Evolutionary conservation across 1,140 invertebrate genomes (phyloP).

Genomic region (Drosophila parvula): DNA sequence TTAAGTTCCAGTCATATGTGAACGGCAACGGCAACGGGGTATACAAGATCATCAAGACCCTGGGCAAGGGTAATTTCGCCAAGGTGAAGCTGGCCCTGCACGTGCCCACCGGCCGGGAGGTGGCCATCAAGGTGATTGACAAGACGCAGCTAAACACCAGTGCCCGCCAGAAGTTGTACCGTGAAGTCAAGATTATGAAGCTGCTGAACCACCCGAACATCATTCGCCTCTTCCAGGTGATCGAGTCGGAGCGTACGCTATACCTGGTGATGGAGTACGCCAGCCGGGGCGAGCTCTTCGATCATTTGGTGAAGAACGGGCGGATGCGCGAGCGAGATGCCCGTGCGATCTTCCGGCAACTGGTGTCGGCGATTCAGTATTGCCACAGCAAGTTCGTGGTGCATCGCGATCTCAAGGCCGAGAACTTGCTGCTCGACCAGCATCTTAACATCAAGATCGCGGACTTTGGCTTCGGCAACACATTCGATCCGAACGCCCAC

Average conservation of each 20-base stretch:
- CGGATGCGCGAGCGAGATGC: slow-evolving; percentile 99
- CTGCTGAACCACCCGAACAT: slow-evolving; percentile 99
- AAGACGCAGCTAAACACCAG: slow-evolving; percentile 99
- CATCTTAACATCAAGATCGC: slow-evolving; percentile 99
- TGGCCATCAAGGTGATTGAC: slow-evolving; percentile 99
- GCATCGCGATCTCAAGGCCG: slow-evolving; percentile 97
- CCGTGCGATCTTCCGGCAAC: slow-evolving; percentile 99
- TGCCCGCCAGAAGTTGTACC: slow-evolving; percentile 95
- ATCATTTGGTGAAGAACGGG: slow-evolving; percentile 99
- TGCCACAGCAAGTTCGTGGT: slow-evolving; percentile 99
- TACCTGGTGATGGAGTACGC: slow-evolving; percentile 99
- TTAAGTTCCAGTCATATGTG: slow-evolving; percentile 66
- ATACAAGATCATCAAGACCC: slow-evolving; percentile 99
- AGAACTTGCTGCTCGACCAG: slow-evolving; percentile 98
- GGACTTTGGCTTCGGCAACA: slow-evolving; percentile 99
- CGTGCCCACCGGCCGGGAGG: slow-evolving; percentile 99
- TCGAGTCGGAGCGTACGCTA: slow-evolving; percentile 99
- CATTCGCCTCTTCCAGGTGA: slow-evolving; percentile 99
- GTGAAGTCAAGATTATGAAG: slow-evolving; percentile 99
- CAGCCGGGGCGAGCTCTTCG: slow-evolving; percentile 99
- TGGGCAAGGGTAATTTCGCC: slow-evolving; percentile 99
- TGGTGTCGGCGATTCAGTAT: slow-evolving; percentile 99
- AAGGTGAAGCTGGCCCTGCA: slow-evolving; percentile 99
- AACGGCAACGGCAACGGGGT: slow-evolving; percentile 87
- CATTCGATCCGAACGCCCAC: slow-evolving; percentile 99